Evolutionary conservation across 2,113 vertebrate genomes (phyloP).

Genomic region (Pipra filicauda): DNA sequence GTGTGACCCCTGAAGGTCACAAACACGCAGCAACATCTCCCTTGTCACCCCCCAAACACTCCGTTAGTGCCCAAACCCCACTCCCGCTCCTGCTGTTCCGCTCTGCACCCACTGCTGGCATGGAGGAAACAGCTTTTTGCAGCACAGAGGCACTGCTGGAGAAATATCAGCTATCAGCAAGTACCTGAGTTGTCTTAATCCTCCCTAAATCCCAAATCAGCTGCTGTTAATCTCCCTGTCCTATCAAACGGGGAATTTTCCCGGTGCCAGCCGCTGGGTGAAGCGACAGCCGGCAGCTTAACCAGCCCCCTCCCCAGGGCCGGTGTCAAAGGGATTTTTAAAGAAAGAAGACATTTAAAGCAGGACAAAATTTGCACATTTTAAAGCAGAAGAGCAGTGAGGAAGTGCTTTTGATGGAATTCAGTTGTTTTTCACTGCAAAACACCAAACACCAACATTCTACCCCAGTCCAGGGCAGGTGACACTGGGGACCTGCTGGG

Average conservation of each 20-base stretch:
- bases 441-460: fast-evolving
- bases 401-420: background rate
- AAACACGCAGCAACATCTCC: fast-evolving
- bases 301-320: background rate
- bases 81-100: background rate
- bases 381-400: background rate
- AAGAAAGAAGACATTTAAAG: background rate
- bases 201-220: constrained; percentile 37
- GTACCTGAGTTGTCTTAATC: constrained; percentile 49
- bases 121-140: background rate
- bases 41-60: fast-evolving
- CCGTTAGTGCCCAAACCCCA: background rate
- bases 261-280: background rate
- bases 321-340: background rate
- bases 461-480: background rate
- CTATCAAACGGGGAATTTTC: background rate
- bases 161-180: constrained; percentile 56
- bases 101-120: background rate
- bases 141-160: background rate
- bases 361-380: background rate
- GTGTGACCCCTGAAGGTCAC: background rate
- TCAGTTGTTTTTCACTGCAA: background rate
- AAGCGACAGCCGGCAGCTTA: background rate
- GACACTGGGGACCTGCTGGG: background rate
- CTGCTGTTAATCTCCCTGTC: constrained; percentile 23